Percentiles rank a stretch among this genome's conserved stretches.
Evolutionary conservation across 2,888 invertebrate species (phyloP).

Genomic region (Ophion costatus): DNA sequence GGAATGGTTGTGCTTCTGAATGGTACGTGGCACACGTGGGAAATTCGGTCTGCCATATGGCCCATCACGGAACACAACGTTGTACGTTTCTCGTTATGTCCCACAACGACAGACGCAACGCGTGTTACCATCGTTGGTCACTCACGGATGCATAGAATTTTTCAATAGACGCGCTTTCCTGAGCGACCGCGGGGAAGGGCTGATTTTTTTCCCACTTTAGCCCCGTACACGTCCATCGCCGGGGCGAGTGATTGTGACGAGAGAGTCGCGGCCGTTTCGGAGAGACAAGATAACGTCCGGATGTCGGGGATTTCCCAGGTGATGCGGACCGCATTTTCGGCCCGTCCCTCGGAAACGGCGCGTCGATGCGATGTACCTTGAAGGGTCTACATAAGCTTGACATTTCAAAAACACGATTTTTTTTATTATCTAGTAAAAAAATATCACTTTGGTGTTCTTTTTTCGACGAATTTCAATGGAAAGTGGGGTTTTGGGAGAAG

Average conservation of each 20-base stretch:
- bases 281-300: constrained; percentile 38
- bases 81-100: constrained; percentile 45
- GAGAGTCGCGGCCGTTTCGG: constrained; percentile 29
- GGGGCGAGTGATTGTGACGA: constrained; percentile 57
- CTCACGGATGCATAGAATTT: constrained; percentile 70
- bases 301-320: constrained; percentile 66
- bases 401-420: not conserved
- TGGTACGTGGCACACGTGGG: constrained; percentile 62
- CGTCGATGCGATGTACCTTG: not conserved
- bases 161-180: constrained; percentile 64
- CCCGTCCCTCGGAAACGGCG: not conserved
- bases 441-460: too few species aligned
- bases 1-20: constrained; percentile 37
- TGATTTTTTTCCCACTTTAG: constrained; percentile 31
- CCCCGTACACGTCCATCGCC: constrained; percentile 12
- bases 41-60: constrained; percentile 59
- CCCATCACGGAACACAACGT: constrained; percentile 21
- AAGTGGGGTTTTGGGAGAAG: too few species aligned
- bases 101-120: constrained; percentile 15
- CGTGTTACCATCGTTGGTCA: constrained; percentile 51
- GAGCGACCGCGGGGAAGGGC: constrained; percentile 54
- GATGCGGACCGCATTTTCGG: constrained; percentile 18
- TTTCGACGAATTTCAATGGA: too few species aligned
- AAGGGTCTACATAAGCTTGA: not conserved
- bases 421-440: not conserved